These are phyloP conservation scores for Trachelus tabidus DNA, from an alignment of 2,888 invertebrate species.

Conservation along the genomic window DNA sequence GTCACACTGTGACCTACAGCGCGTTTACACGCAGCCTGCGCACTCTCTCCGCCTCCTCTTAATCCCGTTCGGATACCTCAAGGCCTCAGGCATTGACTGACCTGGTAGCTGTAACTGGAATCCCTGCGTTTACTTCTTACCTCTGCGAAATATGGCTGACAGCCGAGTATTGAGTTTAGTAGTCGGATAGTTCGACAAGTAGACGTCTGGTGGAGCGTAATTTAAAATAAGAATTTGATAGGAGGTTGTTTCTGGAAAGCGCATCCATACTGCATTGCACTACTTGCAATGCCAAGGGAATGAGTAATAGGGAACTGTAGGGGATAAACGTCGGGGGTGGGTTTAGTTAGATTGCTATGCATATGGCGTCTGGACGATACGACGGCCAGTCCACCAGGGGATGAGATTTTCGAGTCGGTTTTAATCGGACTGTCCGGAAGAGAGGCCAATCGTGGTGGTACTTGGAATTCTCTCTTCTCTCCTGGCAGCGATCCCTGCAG, in stretches of 20 bases:
- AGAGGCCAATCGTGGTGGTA: constrained; percentile 22
- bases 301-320: constrained; percentile 5
- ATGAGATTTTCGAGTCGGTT: constrained; percentile 55
- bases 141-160: no score
- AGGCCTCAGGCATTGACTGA: no score
- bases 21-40: constrained; percentile 44
- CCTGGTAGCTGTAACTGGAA: no score
- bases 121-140: no score
- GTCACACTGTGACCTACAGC: constrained; percentile 50
- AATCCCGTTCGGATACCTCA: constrained; percentile 24
- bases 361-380: constrained; percentile 59
- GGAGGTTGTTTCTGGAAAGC: no score
- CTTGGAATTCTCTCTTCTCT: constrained; percentile 30
- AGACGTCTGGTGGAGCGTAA: constrained; percentile 15
- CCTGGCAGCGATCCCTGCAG: constrained; percentile 10
- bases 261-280: no score
- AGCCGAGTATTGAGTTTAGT: no score
- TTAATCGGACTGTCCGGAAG: constrained; percentile 54
- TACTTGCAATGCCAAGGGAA: no score
- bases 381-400: constrained; percentile 40
- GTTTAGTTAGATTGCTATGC: constrained; percentile 58
- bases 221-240: no score
- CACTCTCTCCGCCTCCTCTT: constrained; percentile 34
- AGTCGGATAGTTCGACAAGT: no score
- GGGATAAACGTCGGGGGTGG: constrained; percentile 3